These are phyloP conservation scores for Lamellibrachia satsuma DNA, from an alignment of 2,888 invertebrate species.

Conservation along the genomic window DNA sequence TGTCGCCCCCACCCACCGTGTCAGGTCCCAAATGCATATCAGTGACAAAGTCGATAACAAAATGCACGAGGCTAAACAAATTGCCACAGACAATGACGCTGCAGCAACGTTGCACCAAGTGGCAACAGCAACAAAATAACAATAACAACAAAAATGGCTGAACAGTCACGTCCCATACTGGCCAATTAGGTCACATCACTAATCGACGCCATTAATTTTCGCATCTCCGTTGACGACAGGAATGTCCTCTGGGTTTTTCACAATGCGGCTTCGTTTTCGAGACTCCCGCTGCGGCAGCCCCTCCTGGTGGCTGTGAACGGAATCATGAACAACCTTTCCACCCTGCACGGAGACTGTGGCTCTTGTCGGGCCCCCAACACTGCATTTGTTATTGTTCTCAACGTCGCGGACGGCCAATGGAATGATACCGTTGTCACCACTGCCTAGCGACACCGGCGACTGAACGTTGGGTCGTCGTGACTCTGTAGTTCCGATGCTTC, in stretches of 20 bases:
- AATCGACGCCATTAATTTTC: background rate
- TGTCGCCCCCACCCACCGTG: background rate
- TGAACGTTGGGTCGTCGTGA: background rate
- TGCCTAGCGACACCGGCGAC: conserved; percentile 1
- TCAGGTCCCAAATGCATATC: conserved; percentile 17
- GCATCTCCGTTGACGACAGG: background rate
- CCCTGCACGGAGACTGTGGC: background rate
- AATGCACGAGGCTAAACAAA: background rate
- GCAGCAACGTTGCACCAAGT: background rate
- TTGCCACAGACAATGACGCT: background rate
- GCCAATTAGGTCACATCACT: background rate
- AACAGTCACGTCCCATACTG: conserved; percentile 2
- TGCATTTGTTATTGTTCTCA: background rate
- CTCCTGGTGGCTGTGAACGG: background rate
- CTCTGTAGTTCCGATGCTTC: background rate
- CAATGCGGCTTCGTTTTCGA: background rate
- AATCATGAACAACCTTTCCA: background rate
- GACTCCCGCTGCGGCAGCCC: conserved; percentile 6
- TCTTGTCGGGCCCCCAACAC: background rate
- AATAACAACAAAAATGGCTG: background rate
- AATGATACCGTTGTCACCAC: conserved; percentile 9
- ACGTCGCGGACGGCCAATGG: background rate
- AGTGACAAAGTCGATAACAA: conserved; percentile 5
- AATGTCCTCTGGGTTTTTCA: conserved; percentile 4
- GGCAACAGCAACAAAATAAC: conserved; percentile 13